Evolutionary conservation across 2,797 vertebrate species (phyloP).

Genomic region (Pangasius macronema): DNA sequence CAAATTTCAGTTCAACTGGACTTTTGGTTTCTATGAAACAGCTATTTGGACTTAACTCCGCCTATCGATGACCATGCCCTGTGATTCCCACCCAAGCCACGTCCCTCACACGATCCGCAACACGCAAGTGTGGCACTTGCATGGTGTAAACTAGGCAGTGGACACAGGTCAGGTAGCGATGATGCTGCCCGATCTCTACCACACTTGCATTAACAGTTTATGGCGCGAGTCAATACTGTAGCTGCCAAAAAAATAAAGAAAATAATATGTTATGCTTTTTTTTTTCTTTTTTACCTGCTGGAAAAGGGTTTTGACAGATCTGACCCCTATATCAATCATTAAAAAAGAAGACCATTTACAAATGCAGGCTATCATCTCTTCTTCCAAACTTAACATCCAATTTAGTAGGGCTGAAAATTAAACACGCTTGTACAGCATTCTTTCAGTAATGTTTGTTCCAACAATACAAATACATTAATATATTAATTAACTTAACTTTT

Average conservation of each 20-base stretch:
- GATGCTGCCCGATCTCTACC: no score
- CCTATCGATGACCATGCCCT: no score
- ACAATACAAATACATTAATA: background rate
- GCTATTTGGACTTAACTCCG: no score
- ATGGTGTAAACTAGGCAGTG: no score
- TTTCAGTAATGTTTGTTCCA: background rate
- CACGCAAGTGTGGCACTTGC: no score
- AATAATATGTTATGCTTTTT: background rate
- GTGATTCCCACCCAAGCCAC: no score
- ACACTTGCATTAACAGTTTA: no score
- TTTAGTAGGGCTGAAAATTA: background rate
- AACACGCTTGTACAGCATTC: background rate
- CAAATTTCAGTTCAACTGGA: background rate
- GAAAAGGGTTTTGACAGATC: background rate
- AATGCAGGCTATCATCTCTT: background rate
- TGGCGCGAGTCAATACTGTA: no score
- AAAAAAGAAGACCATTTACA: background rate
- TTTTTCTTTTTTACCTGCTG: background rate
- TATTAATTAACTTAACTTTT: no score
- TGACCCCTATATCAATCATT: background rate
- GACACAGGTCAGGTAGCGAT: no score
- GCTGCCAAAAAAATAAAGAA: background rate
- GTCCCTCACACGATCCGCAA: no score
- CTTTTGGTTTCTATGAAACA: no score
- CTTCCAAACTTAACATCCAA: background rate